Evolutionary conservation across 1,140 invertebrate species (phyloP).

Genomic region (Lucilia cuprina): DNA sequence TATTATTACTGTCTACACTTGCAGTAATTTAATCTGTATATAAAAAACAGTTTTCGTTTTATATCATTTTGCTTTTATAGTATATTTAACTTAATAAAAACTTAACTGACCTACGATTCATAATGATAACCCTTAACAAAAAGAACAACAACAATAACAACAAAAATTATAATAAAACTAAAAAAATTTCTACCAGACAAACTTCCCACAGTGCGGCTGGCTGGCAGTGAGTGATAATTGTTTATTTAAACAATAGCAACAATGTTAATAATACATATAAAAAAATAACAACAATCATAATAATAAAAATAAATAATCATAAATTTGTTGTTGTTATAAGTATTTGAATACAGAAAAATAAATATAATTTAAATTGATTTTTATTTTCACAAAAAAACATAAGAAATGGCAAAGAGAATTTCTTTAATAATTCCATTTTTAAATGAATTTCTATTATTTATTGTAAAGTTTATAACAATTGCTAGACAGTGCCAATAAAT

Average conservation of each 20-base stretch:
- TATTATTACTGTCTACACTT: background rate
- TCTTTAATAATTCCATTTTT: background rate
- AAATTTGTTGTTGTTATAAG: background rate
- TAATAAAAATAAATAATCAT: conserved; percentile 4
- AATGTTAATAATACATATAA: background rate
- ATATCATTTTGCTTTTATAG: background rate
- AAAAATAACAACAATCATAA: background rate
- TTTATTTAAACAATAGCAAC: background rate
- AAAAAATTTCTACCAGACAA: background rate
- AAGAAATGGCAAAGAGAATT: background rate
- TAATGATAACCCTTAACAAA: background rate
- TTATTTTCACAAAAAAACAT: background rate
- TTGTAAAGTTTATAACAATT: background rate
- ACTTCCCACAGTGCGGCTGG: background rate
- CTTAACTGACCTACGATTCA: background rate
- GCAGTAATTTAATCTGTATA: background rate
- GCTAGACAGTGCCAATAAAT: no score
- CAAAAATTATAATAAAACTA: background rate
- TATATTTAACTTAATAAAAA: background rate
- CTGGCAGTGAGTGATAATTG: background rate
- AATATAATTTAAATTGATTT: background rate
- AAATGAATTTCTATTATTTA: background rate
- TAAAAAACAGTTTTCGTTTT: background rate
- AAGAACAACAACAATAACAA: background rate
- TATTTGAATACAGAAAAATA: background rate